A percentile compares a stretch with the other conserved stretches of the same genome.
These are phyloP conservation scores for Zaprionus bogoriensis DNA, from an alignment of 2,888 invertebrate genomes.

Conservation along the genomic window DNA sequence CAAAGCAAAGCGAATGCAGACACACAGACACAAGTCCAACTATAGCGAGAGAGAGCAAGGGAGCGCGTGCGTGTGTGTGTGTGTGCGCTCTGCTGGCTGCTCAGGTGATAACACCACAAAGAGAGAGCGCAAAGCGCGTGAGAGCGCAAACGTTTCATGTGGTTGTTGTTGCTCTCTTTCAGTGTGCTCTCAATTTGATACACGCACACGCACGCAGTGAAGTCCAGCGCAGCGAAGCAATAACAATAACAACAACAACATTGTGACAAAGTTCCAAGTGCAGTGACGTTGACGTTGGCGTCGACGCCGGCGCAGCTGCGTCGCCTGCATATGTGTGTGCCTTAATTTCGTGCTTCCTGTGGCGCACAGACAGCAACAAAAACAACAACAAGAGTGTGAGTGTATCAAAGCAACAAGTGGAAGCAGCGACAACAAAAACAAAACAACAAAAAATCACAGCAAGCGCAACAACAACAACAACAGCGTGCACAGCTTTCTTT, in stretches of 20 bases:
- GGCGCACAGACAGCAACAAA: conserved; percentile 41
- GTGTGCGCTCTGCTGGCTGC: conserved; percentile 12
- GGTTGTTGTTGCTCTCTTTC: conserved; percentile 25
- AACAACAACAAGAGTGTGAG: conserved; percentile 26
- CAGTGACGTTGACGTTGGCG: conserved; percentile 48
- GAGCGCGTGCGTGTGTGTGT: conserved; percentile 19
- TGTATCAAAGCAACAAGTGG: conserved; percentile 47
- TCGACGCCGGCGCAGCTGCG: conserved; percentile 14
- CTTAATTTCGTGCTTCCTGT: conserved; percentile 74
- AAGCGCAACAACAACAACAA: conserved; percentile 23
- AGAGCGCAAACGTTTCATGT: conserved; percentile 26
- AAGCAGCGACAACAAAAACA: conserved; percentile 14
- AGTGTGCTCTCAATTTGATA: conserved; percentile 44
- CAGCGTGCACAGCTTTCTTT: conserved; percentile 34
- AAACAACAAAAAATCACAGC: conserved; percentile 36
- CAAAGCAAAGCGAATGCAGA: conserved; percentile 36
- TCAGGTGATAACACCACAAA: conserved; percentile 66
- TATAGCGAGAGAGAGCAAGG: conserved; percentile 36
- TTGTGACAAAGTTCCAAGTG: conserved; percentile 58
- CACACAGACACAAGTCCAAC: conserved; percentile 51
- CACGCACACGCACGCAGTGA: conserved; percentile 25
- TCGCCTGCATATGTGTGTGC: conserved; percentile 58
- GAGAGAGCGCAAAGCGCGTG: conserved; percentile 7
- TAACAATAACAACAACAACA: conserved; percentile 29
- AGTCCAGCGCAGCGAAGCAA: conserved; percentile 21